Evolutionary conservation across 2,797 vertebrate genomes (phyloP), one percentile per base, ranked within the genome.

Genomic region (Coreius guichenoti): DNA sequence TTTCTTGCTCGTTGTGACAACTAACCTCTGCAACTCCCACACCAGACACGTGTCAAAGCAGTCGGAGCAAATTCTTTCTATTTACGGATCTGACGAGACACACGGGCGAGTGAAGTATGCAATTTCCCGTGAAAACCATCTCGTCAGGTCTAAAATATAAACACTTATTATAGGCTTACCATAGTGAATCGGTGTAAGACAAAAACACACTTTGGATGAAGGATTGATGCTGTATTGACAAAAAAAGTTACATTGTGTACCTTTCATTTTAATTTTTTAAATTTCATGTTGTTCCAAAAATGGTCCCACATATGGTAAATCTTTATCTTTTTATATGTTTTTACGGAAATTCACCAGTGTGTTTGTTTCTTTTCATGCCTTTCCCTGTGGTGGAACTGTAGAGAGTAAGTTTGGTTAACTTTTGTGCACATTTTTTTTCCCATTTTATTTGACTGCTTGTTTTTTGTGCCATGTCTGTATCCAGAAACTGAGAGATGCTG

Each of bases 371-470:
- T 95, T 97, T 95, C 96, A 98, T 97, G 97, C 96, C 93, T 93
- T 94, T 93, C 92, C 94, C 95, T 95, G 94, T 96, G 97, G 97
- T 97, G 98, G 87, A 94, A 94, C 94, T 96, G 91, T 97, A 99
- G 98, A 98, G 98, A 98, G 98, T 99, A 99, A 99, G 98, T 99
- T 95, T 95, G 95, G 94, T 94, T 94, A 91, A 88, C 93, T 94
- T 94, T 95, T 92, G 90, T 94, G 93, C 54, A 79, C 80, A 80
- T 49, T 51, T 83, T 36, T 8, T 0, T 8, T 8, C 39, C 39
- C 39, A 9, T 86, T 49, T 39, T 78, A 75, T 39, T 74, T 79
- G n/a, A 70, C n/a, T 29, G 56, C 36, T 47, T 31, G 29, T 78
- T 58, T 68, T 47, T 79, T 49, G 29, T 39, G 65, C 21, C 36